Evolutionary conservation across 2,888 invertebrate genomes (phyloP), one percentile per base, ranked within the genome.

Genomic region (Malthinus flaveolus): DNA sequence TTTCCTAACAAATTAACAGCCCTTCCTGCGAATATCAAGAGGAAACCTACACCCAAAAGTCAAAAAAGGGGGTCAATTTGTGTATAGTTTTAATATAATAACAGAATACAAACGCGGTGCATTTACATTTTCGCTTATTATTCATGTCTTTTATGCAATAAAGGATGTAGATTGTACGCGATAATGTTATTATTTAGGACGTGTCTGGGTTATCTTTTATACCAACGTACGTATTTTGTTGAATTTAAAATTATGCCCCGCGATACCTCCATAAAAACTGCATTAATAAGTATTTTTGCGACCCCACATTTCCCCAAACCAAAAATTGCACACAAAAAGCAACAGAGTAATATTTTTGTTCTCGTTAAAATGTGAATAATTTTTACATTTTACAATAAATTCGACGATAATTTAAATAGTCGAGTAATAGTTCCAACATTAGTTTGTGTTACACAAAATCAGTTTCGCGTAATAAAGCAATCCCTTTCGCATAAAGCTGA

Each of bases 141-240:
- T 62, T 59, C 62, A 59, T 50, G 53, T 62, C 59, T 56, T 52
- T 59, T 59, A 54, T 59, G 56, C 56, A 62, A 59, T 56, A 59
- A 59, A 59, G 62, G 62, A 53, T 56, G 62, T 62, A 59, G 62
- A 62, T 62, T 56, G 56, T 59, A 59, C 59, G 34, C 53, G 62
- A 62, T 62, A 62, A 62, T 53, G 45, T 62, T 62, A 62, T 62
- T 62, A 62, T 56, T 62, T 63, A 63, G 57, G 49, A 63, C 63
- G 63, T 63, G 59, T 48, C 58, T 60, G 49, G 58, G 57, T 63
- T 60, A 55, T 60, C 54, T 52, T 60, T 58, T 63, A 60, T 59
- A 57, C 55, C 42, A 35, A 36, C 15, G 50, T 47, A 15, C 42
- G 36, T 47, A 55, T 55, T 56, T 56, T 50, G 50, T 31, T 31